A percentile compares a stretch with the other conserved stretches of the same genome.
These are phyloP conservation scores for Philantomba maxwellii DNA, from an alignment of 2,113 vertebrate species.

Conservation along the genomic window DNA sequence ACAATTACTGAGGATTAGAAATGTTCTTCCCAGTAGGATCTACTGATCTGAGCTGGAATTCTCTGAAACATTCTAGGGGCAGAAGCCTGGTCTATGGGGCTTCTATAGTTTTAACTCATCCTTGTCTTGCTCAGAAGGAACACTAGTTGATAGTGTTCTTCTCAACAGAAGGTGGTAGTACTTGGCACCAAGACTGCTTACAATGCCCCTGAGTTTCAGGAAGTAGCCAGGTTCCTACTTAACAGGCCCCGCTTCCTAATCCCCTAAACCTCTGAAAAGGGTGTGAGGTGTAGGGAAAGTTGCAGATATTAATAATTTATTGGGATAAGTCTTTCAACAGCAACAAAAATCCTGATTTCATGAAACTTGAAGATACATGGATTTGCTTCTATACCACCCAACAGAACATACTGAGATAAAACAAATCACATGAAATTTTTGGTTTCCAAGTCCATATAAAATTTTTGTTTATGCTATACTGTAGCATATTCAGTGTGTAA, in stretches of 20 bases:
- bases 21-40: neutral
- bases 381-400: neutral
- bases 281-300: neutral
- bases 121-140: neutral
- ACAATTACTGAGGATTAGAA: neutral
- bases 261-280: neutral
- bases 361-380: neutral
- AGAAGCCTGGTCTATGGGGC: neutral
- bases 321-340: neutral
- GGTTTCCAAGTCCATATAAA: neutral
- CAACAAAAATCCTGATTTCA: neutral
- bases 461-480: neutral
- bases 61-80: neutral
- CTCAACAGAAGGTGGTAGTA: neutral
- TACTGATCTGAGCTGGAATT: neutral
- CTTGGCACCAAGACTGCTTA: neutral
- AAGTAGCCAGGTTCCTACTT: neutral
- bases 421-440: neutral
- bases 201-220: neutral
- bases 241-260: neutral
- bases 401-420: neutral
- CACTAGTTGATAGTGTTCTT: neutral
- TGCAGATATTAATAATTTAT: neutral
- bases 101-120: neutral
- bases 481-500: neutral